A percentile compares a stretch with the other conserved stretches of the same genome.
phyloP scores from a whole-genome alignment of 2,113 vertebrate genomes.

The Cheilinus undulatus region DNA sequence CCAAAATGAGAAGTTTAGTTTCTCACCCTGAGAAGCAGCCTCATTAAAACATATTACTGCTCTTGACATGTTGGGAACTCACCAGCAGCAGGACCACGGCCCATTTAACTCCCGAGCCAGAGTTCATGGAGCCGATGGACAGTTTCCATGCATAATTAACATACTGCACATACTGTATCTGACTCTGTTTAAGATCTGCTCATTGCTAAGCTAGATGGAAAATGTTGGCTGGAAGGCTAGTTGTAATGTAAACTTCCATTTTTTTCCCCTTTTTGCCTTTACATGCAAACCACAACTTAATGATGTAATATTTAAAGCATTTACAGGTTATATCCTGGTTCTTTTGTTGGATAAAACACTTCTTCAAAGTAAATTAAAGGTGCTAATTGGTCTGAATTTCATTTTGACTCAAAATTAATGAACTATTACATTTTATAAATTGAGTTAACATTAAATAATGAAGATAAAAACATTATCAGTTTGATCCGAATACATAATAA shows the following conservation, averaged over 20 bases:
- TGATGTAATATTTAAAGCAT: background rate
- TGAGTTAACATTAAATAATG: too few species aligned
- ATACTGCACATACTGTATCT: conserved; percentile 25
- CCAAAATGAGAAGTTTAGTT: conserved; percentile 54
- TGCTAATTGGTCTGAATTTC: background rate
- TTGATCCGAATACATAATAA: background rate
- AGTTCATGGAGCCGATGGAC: conserved; percentile 45
- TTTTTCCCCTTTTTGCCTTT: background rate
- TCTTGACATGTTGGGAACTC: conserved; percentile 45
- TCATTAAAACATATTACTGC: conserved; percentile 67
- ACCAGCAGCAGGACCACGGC: conserved; percentile 41
- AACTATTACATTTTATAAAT: background rate
- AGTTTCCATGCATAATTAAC: conserved; percentile 57
- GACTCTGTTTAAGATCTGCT: conserved; percentile 3
- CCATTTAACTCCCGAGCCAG: conserved; percentile 52
- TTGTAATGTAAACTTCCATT: background rate
- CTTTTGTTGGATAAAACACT: background rate
- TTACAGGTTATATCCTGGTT: background rate
- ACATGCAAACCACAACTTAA: background rate
- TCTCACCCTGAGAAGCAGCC: conserved; percentile 38
- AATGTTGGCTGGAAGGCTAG: background rate
- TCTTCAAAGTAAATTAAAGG: background rate
- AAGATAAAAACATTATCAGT: background rate
- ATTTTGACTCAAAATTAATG: background rate
- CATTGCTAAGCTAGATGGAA: background rate